These are phyloP conservation scores for Oncorhynchus nerka DNA, from an alignment of 2,113 vertebrate genomes.

Conservation along the genomic window DNA sequence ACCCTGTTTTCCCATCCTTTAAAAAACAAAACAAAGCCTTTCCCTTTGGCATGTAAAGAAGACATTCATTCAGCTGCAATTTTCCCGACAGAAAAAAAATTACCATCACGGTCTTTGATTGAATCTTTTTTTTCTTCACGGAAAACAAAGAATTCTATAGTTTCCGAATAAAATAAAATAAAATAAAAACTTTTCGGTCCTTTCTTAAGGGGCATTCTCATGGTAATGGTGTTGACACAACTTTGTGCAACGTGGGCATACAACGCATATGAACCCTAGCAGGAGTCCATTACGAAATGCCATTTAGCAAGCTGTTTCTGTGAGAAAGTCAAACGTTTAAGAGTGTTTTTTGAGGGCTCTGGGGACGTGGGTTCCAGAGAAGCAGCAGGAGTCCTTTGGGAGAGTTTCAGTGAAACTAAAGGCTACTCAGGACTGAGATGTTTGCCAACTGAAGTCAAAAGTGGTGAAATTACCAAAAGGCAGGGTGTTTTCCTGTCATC, in stretches of 20 bases:
- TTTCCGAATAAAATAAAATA: slow-evolving; percentile 74
- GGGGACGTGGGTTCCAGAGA: slow-evolving; percentile 62
- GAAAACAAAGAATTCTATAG: slow-evolving; percentile 87
- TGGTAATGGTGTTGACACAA: slow-evolving; percentile 85
- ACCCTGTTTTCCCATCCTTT: slow-evolving; percentile 82
- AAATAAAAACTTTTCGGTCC: slow-evolving; percentile 60
- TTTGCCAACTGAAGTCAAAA: slow-evolving; percentile 72
- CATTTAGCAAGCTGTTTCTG: slow-evolving; percentile 81
- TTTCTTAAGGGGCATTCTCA: slow-evolving; percentile 75
- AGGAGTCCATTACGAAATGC: slow-evolving; percentile 82
- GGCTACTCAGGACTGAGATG: slow-evolving; percentile 66
- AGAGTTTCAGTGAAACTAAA: slow-evolving; percentile 62
- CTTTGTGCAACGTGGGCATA: slow-evolving; percentile 77
- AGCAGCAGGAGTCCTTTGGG: slow-evolving; percentile 71
- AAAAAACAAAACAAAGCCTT: slow-evolving; percentile 70
- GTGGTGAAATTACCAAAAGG: slow-evolving; percentile 66
- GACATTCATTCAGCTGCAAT: slow-evolving; percentile 87
- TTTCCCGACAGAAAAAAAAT: slow-evolving; percentile 80
- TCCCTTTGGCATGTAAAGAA: slow-evolving; percentile 92
- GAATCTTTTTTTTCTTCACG: slow-evolving; percentile 69
- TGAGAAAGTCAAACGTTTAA: slow-evolving; percentile 81
- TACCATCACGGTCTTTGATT: slow-evolving; percentile 90
- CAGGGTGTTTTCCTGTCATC: slow-evolving; percentile 60
- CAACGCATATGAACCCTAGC: slow-evolving; percentile 80
- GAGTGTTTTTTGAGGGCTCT: slow-evolving; percentile 61